These are phyloP conservation scores for Okamejei kenojei DNA, from an alignment of 2,797 vertebrate species.

Conservation along the genomic window DNA sequence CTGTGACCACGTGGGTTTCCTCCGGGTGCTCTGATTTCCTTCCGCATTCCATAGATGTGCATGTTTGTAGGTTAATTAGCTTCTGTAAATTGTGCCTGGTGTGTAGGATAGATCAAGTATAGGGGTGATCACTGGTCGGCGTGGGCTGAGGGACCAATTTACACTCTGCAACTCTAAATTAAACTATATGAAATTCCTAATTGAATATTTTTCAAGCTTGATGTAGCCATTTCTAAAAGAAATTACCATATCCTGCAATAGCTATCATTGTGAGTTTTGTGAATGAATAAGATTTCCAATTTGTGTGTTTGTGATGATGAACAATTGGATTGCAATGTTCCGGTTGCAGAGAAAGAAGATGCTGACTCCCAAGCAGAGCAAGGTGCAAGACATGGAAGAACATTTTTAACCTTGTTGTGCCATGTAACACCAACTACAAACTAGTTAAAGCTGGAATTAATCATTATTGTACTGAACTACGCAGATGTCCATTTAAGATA, in stretches of 20 bases:
- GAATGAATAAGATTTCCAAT: neutral
- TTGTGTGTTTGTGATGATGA: neutral
- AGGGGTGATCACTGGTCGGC: too few species aligned
- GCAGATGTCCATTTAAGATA: neutral
- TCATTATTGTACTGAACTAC: neutral
- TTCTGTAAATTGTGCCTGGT: too few species aligned
- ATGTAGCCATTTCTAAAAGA: too few species aligned
- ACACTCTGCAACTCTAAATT: too few species aligned
- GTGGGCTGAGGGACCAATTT: too few species aligned
- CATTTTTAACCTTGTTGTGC: neutral
- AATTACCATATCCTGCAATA: neutral
- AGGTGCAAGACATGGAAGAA: neutral
- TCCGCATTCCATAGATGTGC: too few species aligned
- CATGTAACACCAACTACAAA: neutral
- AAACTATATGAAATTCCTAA: neutral
- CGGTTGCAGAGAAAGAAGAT: neutral
- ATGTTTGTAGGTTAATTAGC: too few species aligned
- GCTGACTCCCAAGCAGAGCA: neutral
- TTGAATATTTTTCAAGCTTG: too few species aligned
- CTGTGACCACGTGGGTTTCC: too few species aligned
- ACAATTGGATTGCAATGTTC: neutral
- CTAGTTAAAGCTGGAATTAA: neutral
- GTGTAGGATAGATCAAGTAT: too few species aligned
- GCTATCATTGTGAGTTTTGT: neutral
- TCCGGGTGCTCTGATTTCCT: too few species aligned